Conservation (phyloP, 2,113 vertebrate species). For the Otocyon megalotis region DNA sequence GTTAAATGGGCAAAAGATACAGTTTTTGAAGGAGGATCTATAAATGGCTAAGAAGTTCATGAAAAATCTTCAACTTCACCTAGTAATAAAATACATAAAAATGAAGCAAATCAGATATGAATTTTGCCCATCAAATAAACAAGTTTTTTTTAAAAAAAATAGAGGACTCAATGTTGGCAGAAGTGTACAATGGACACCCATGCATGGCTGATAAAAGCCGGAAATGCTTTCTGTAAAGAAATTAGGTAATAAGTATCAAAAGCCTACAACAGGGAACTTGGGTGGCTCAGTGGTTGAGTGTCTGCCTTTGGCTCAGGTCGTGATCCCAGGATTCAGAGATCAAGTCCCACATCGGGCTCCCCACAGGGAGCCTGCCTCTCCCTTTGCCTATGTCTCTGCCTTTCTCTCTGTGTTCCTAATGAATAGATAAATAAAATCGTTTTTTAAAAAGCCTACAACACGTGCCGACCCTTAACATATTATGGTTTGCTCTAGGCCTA, state of each 20-base stretch:
- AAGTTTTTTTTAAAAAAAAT: not conserved
- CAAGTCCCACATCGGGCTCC: no score
- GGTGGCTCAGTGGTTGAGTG: no score
- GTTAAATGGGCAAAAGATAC: constrained; percentile 37
- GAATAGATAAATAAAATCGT: no score
- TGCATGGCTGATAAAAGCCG: not conserved
- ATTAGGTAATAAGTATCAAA: constrained; percentile 3
- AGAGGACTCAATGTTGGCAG: not conserved
- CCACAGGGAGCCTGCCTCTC: no score
- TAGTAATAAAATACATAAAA: constrained; percentile 29
- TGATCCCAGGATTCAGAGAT: no score
- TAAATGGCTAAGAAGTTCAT: not conserved
- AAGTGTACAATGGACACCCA: not conserved
- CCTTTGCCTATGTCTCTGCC: no score
- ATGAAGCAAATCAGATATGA: not conserved
- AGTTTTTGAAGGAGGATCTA: constrained; percentile 46
- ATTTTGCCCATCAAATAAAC: not conserved
- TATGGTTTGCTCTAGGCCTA: not conserved
- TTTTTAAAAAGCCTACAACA: not conserved
- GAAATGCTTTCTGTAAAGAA: not conserved
- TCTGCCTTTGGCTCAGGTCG: no score
- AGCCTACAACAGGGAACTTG: not conserved
- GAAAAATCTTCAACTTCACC: not conserved
- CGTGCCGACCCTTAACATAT: not conserved
- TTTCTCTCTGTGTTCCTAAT: no score